phyloP scores from a whole-genome alignment of 2,113 vertebrate species.

The Chascanopsetta lugubris region DNA sequence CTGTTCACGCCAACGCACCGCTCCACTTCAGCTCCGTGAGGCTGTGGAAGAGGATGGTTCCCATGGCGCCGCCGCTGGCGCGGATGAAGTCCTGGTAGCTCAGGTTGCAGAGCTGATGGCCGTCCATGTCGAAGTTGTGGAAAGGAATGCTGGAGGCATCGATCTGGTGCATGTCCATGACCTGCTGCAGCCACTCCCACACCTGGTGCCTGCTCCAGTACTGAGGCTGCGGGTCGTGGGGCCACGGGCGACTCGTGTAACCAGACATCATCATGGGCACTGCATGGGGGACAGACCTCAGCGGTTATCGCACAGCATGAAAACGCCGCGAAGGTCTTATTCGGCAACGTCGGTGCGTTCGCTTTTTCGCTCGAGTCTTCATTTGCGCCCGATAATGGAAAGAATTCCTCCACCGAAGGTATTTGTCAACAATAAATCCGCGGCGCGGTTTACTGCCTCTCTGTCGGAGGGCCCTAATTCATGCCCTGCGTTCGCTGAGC shows the following conservation, averaged over 20 bases:
- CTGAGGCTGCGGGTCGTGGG: slow-evolving; percentile 89
- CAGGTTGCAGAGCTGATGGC: slow-evolving; percentile 92
- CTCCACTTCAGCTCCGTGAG: slow-evolving; percentile 92
- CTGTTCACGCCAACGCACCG: slow-evolving; percentile 70
- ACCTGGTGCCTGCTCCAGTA: slow-evolving; percentile 97
- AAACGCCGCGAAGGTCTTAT: neutral
- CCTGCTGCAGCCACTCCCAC: slow-evolving; percentile 98
- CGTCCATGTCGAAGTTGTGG: slow-evolving; percentile 93
- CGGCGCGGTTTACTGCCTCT: slow-evolving; percentile 25
- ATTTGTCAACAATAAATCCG: slow-evolving; percentile 51
- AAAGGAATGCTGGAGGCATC: slow-evolving; percentile 92
- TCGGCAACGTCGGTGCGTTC: neutral
- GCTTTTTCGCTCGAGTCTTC: slow-evolving; percentile 2
- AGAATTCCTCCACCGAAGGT: slow-evolving; percentile 12
- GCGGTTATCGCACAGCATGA: neutral
- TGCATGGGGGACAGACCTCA: slow-evolving; percentile 58
- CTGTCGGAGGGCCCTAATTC: slow-evolving; percentile 30
- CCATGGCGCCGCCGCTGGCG: slow-evolving; percentile 88
- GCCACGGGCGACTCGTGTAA: slow-evolving; percentile 88
- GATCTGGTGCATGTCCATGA: slow-evolving; percentile 94
- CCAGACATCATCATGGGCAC: slow-evolving; percentile 70
- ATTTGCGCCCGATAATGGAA: slow-evolving; percentile 23
- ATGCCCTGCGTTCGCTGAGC: slow-evolving; percentile 10
- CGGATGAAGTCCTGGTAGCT: slow-evolving; percentile 90
- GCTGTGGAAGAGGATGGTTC: slow-evolving; percentile 91